Conservation (phyloP, 1,140 invertebrate genomes). For the Pogonognathellus flavescens region DNA sequence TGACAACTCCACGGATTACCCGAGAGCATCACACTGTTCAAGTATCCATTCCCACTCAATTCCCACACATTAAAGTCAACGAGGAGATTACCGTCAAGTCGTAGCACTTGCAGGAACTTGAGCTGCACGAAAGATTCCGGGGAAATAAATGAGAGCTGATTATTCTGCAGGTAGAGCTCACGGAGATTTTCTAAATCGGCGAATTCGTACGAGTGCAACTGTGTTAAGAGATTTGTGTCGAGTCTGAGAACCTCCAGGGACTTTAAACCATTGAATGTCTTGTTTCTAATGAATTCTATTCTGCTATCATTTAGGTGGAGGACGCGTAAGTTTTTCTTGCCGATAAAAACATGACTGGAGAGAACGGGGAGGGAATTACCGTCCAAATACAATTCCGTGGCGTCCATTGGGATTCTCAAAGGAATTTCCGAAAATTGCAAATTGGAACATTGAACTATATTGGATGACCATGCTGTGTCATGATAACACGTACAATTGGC, state of each 20-base stretch:
- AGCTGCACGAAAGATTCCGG: constrained; percentile 86
- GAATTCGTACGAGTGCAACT: constrained; percentile 90
- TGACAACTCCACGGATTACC: constrained; percentile 91
- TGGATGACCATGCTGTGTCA: constrained; percentile 92
- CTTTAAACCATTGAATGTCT: constrained; percentile 90
- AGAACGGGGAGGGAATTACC: constrained; percentile 87
- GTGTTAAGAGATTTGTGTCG: constrained; percentile 84
- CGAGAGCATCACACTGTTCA: constrained; percentile 81
- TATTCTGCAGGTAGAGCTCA: constrained; percentile 90
- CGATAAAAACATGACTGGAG: constrained; percentile 91
- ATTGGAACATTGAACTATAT: constrained; percentile 90
- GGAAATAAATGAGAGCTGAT: constrained; percentile 82
- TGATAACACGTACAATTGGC: constrained; percentile 92
- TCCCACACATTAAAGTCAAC: constrained; percentile 87
- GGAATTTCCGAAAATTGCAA: constrained; percentile 82
- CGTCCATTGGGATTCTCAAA: constrained; percentile 92
- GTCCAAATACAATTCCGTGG: constrained; percentile 91
- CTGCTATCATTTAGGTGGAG: constrained; percentile 88
- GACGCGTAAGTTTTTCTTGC: constrained; percentile 87
- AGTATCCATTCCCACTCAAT: constrained; percentile 78
- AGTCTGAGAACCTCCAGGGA: constrained; percentile 85
- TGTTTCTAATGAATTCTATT: constrained; percentile 88
- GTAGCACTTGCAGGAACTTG: constrained; percentile 82
- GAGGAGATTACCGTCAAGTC: constrained; percentile 87
- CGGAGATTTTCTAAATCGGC: constrained; percentile 84